Evolutionary conservation across 1,140 invertebrate species (phyloP), one percentile per base, ranked within the genome.

Genomic region (Bactericera cockerelli): DNA sequence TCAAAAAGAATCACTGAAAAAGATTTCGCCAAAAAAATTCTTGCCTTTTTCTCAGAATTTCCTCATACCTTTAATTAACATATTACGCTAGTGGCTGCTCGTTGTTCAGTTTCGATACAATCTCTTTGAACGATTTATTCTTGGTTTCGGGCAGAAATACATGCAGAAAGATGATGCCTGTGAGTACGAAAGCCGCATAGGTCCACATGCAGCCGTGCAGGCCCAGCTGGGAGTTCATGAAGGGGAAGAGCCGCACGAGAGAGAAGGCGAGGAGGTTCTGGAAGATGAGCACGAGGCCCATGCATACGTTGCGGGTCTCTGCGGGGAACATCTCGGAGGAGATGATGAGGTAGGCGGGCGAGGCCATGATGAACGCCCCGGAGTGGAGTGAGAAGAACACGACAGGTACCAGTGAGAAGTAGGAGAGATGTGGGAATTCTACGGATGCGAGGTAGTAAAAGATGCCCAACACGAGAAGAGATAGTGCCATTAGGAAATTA

Each of bases 311-410:
- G 42, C 72, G 63, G 0, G 75, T 64, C 62, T 76, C 67, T 36
- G 71, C 65, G 6, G 75, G 75, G 60, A 83, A 81, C 11, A 83
- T 73, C 68, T 84, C 82, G 0, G 79, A 74, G 57, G 77, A 73
- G 0, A 83, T 67, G 1, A 84, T 70, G 65, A 78, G 79, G 0
- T 81, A 80, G 39, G 78, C 66, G 3, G 69, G 69, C 2, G 74
- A 75, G 28, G 74, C 63, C 0, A 75, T 76, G 14, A 70, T 68
- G 55, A 74, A 77, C 0, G 71, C 68, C 2, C 79, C 66, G 53
- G 83, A 76, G 63, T 76, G 84, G 1, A 77, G 31, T 3, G 75
- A 75, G 0, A 78, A 54, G 2, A 76, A 71, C 0, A 74, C 53
- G 0, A 83, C 67, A 2, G 80, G 75, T 1, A 82, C 60, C 74